Percentiles rank a stretch among this genome's conserved stretches.
phyloP scores from a whole-genome alignment of 2,797 vertebrate genomes.

The Aulostomus chinensis region DNA sequence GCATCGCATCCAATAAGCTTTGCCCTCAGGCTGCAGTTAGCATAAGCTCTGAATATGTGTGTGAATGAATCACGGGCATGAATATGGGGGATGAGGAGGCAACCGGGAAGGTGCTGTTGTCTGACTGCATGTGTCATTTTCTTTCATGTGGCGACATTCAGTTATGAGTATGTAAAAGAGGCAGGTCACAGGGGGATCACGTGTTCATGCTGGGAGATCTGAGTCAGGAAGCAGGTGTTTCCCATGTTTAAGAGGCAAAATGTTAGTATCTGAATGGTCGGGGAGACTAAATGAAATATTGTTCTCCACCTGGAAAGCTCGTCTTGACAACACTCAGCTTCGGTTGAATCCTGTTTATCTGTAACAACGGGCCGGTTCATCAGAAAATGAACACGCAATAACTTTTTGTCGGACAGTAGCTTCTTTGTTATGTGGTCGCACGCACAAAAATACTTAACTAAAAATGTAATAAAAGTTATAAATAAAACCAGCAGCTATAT shows the following conservation, averaged over 20 bases:
- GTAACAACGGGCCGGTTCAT: too few species aligned
- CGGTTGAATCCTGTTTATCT: too few species aligned
- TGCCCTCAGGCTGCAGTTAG: constrained; percentile 5
- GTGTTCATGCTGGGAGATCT: constrained; percentile 23
- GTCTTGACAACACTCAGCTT: too few species aligned
- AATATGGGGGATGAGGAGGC: constrained; percentile 21
- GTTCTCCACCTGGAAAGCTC: too few species aligned
- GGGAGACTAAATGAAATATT: too few species aligned
- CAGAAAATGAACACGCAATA: too few species aligned
- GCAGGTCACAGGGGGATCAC: constrained; percentile 32
- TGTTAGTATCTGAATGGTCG: constrained; percentile 9
- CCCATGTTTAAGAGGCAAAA: not conserved
- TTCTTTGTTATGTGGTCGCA: too few species aligned
- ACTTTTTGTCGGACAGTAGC: too few species aligned
- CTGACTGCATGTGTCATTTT: not conserved
- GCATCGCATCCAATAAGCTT: constrained; percentile 2
- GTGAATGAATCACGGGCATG: constrained; percentile 22
- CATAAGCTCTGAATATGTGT: not conserved
- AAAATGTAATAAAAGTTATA: too few species aligned
- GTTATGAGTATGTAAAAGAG: constrained; percentile 4
- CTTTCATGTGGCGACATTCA: constrained; percentile 5
- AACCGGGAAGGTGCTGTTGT: constrained; percentile 13
- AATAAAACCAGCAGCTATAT: too few species aligned
- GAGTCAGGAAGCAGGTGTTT: constrained; percentile 35
- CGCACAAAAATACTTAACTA: too few species aligned